These are phyloP conservation scores for Eledona agricola DNA, from an alignment of 2,888 invertebrate species.

Conservation along the genomic window DNA sequence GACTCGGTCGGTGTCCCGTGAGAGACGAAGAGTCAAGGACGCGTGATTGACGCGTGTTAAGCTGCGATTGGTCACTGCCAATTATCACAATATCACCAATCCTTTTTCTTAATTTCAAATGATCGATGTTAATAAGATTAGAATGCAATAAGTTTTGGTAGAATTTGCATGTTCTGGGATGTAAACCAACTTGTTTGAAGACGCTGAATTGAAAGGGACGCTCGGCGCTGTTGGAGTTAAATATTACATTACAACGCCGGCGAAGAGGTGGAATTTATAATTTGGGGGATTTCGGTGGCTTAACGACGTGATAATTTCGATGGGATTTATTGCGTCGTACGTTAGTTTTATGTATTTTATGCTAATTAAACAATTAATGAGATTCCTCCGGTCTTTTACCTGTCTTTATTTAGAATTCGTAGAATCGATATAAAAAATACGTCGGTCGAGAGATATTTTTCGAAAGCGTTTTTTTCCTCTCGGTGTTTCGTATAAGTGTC, in stretches of 20 bases:
- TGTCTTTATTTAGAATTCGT: constrained; percentile 51
- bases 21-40: no score
- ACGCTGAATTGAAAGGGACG: constrained; percentile 45
- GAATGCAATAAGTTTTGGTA: no score
- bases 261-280: constrained; percentile 46
- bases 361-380: constrained; percentile 56
- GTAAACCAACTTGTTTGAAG: no score
- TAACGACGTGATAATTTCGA: constrained; percentile 55
- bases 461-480: constrained; percentile 31
- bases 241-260: constrained; percentile 54
- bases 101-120: no score
- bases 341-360: constrained; percentile 54
- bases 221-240: no score
- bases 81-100: no score
- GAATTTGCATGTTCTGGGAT: no score
- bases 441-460: constrained; percentile 38
- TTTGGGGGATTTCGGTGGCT: constrained; percentile 37
- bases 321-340: constrained; percentile 54
- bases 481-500: constrained; percentile 50
- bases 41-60: no score
- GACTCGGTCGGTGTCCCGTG: no score
- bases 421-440: constrained; percentile 46
- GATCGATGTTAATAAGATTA: no score
- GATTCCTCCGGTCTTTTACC: constrained; percentile 47
- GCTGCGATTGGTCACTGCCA: no score